Evolutionary conservation across 2,113 vertebrate species (phyloP).

Genomic region (Malurus elegans): DNA sequence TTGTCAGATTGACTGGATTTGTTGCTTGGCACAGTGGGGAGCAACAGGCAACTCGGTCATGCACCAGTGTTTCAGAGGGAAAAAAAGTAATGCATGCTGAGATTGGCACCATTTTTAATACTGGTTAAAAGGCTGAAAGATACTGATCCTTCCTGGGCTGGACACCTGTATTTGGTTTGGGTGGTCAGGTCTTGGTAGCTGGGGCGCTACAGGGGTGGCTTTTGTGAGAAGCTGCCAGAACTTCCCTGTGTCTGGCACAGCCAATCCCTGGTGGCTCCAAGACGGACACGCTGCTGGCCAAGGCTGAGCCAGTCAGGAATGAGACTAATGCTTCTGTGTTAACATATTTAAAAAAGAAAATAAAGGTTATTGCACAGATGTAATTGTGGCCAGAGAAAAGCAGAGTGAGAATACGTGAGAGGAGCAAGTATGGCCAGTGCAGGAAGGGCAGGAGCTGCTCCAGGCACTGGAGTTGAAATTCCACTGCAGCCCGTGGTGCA

Average conservation of each 20-base stretch:
- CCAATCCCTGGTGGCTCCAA: background rate
- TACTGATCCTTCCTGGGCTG: background rate
- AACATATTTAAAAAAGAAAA: background rate
- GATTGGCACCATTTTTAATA: background rate
- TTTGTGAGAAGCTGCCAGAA: background rate
- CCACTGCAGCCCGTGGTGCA: background rate
- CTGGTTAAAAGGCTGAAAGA: background rate
- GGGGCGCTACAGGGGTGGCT: accelerated
- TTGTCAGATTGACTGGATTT: background rate
- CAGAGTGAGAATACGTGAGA: background rate
- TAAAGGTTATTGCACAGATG: background rate
- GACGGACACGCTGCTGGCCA: accelerated
- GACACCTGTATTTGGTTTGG: background rate
- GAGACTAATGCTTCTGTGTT: background rate
- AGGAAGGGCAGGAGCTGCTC: background rate
- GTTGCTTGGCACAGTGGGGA: background rate
- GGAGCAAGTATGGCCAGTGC: background rate
- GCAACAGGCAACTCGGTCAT: background rate
- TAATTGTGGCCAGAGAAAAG: background rate
- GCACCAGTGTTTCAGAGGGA: background rate
- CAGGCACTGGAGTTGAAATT: accelerated
- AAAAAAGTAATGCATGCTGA: background rate
- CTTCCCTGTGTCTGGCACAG: background rate
- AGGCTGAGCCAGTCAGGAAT: background rate
- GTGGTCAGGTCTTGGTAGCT: background rate